These are phyloP conservation scores for Danio aesculapii DNA, from an alignment of 2,797 vertebrate species.

Conservation along the genomic window DNA sequence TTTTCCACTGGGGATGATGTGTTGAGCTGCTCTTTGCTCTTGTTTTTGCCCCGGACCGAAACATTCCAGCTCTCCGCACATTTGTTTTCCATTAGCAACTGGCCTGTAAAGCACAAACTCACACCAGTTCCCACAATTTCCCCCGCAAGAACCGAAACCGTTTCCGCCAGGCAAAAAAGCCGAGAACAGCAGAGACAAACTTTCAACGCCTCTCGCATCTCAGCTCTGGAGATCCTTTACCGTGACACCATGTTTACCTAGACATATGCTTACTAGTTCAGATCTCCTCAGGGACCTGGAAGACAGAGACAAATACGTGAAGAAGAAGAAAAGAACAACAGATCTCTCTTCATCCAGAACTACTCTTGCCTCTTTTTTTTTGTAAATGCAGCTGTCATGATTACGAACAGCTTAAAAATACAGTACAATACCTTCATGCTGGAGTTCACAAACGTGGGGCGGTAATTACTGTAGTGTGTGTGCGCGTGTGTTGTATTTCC, in stretches of 20 bases:
- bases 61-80: slow-evolving; percentile 40
- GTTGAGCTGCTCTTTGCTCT: slow-evolving; percentile 13
- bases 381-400: slow-evolving; percentile 46
- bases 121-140: slow-evolving; percentile 36
- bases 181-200: slow-evolving; percentile 25
- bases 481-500: slow-evolving; percentile 22
- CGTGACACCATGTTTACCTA: slow-evolving; percentile 53
- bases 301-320: slow-evolving; percentile 38
- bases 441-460: slow-evolving; percentile 23
- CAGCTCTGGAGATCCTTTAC: slow-evolving; percentile 28
- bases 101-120: slow-evolving; percentile 36
- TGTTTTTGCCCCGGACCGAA: slow-evolving; percentile 18
- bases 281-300: slow-evolving; percentile 28
- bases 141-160: slow-evolving; percentile 28
- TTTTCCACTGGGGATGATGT: neutral
- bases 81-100: slow-evolving; percentile 59
- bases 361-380: slow-evolving; percentile 23
- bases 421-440: slow-evolving; percentile 36
- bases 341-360: slow-evolving; percentile 33
- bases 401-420: slow-evolving; percentile 40
- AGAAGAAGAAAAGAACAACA: slow-evolving; percentile 30
- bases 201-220: slow-evolving; percentile 41
- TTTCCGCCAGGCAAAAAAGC: slow-evolving; percentile 5
- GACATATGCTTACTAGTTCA: slow-evolving; percentile 30
- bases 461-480: slow-evolving; percentile 25